Base-by-base conservation (phyloP, 2,888 invertebrate species). In the Abscondita cerata region DNA sequence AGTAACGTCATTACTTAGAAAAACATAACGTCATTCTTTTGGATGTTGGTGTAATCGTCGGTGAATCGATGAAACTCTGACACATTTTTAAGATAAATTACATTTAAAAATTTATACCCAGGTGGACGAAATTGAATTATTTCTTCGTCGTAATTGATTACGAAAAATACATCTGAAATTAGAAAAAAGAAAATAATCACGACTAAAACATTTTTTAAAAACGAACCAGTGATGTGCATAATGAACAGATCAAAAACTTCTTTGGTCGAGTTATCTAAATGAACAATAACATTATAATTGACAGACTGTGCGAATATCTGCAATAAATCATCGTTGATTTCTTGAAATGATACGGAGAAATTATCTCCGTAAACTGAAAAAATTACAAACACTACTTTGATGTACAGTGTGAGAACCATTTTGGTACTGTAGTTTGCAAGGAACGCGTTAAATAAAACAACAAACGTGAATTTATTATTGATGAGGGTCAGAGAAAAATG, bases 251-350 rank as follows among this genome's bases (percentile, higher is more conserved):
- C 25, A 25, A 25, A 25, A 25, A 25, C 6, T 4, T 25, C 25
- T 25, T 25, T 25, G 1, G 51, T 57, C 11, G 16, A 20, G n/a
- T 57, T 57, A 16, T 57, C 51, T 41, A 25, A 31, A 18, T 57
- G 57, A n/a, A 57, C 40, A 31, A 57, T 57, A 25, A 57, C 5
- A 8, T 36, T 41, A 12, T 57, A 51, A 41, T 51, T 18, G n/a
- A n/a, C 1, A 40, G 18, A 57, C 20, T 57, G 50, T 8, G 19
- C 34, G n/a, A 51, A 41, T 5, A 57, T 41, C 1, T 51, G 19
- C n/a, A 20, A 33, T 46, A 54, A 1, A 25, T 25, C 25, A 6
- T 25, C 6, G 25, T 25, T 2, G 6, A 6, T 25, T 25, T 25
- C 25, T 25, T 25, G 2, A 25, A 25, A 25, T 25, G 25, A 6